phyloP scores from a whole-genome alignment of 2,797 vertebrate species.

The Siniperca undulata region DNA sequence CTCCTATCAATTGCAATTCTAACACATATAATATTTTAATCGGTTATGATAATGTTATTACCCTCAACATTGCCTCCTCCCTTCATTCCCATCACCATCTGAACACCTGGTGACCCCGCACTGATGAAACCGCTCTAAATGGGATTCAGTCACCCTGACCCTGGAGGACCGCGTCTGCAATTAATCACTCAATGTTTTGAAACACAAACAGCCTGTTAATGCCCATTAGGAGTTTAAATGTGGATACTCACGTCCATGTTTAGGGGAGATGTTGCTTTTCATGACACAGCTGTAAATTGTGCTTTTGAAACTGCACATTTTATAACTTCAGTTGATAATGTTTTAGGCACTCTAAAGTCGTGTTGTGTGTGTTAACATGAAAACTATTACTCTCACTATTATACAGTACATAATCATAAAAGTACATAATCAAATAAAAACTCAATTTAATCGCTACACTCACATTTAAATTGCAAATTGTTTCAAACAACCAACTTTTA shows the following conservation, averaged over 20 bases:
- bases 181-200: slow-evolving; percentile 64
- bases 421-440: background rate
- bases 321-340: background rate
- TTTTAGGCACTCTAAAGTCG: background rate
- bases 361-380: background rate
- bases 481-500: background rate
- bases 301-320: background rate
- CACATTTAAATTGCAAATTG: background rate
- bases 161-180: slow-evolving; percentile 36
- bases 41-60: slow-evolving; percentile 55
- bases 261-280: background rate
- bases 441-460: background rate
- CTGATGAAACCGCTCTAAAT: slow-evolving; percentile 59
- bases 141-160: slow-evolving; percentile 62
- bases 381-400: background rate
- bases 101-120: slow-evolving; percentile 61
- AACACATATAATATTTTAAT: slow-evolving; percentile 57
- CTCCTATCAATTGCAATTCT: slow-evolving; percentile 37
- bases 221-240: slow-evolving; percentile 44
- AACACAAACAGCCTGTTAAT: slow-evolving; percentile 58
- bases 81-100: slow-evolving; percentile 55
- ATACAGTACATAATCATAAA: background rate
- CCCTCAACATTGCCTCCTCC: slow-evolving; percentile 27
- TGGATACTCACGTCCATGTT: background rate
- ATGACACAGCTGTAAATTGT: slow-evolving; percentile 8